Evolutionary conservation across 2,888 invertebrate species (phyloP).

Genomic region (Phalera bucephala): DNA sequence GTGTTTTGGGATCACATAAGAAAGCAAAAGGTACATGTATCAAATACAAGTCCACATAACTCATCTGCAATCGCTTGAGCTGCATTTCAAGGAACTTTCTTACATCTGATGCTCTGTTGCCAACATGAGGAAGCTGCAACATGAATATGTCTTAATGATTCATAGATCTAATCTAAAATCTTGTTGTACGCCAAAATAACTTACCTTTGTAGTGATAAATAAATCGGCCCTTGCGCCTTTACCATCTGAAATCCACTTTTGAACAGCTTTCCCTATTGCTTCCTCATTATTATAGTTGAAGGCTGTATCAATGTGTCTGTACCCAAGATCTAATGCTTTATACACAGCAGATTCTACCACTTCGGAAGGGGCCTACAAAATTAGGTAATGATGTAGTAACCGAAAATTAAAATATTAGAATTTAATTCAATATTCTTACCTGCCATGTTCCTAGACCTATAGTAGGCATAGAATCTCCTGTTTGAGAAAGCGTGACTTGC

Average conservation of each 20-base stretch:
- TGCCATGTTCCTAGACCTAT: constrained; percentile 90
- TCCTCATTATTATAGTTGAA: constrained; percentile 91
- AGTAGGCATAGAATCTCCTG: constrained; percentile 85
- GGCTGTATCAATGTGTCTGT: constrained; percentile 91
- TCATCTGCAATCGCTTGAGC: constrained; percentile 84
- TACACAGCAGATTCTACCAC: constrained; percentile 85
- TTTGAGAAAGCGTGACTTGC: constrained; percentile 67
- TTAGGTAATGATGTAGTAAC: constrained; percentile 7
- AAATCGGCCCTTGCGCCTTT: constrained; percentile 87
- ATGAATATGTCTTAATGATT: too few relatives aligned
- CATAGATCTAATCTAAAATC: too few relatives aligned
- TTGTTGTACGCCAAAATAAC: too few relatives aligned
- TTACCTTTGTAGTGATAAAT: constrained; percentile 92
- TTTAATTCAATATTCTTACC: constrained; percentile 53
- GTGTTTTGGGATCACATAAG: constrained; percentile 75
- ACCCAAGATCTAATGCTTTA: constrained; percentile 87
- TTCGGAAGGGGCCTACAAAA: constrained; percentile 81
- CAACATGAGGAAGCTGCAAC: constrained; percentile 86
- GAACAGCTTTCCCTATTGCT: constrained; percentile 86
- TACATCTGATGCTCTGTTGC: constrained; percentile 86
- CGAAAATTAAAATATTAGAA: background rate
- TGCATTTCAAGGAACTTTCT: constrained; percentile 86
- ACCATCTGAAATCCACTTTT: constrained; percentile 85
- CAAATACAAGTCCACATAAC: constrained; percentile 90
- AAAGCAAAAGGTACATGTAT: constrained; percentile 90